Percentiles rank a stretch among this genome's conserved stretches.
phyloP scores from a whole-genome alignment of 2,113 vertebrate genomes.

The Myiozetetes cayanensis region DNA sequence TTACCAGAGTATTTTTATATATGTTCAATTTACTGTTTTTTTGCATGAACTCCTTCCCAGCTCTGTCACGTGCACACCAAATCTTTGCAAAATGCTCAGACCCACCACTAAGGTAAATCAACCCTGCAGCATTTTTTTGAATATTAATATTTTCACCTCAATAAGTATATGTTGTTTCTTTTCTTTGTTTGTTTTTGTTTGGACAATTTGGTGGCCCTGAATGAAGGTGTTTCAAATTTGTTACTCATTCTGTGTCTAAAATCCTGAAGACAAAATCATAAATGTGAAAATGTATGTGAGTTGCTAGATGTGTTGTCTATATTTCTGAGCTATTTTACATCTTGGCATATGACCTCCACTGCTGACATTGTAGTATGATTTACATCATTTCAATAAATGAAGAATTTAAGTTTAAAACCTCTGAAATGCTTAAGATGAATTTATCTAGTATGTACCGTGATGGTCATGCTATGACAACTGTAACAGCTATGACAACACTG shows the following conservation, averaged over 20 bases:
- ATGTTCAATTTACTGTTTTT: not conserved
- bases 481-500: too few species aligned
- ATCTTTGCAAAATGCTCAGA: not conserved
- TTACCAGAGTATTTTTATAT: not conserved
- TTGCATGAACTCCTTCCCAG: not conserved
- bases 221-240: not conserved
- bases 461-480: not conserved
- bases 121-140: not conserved
- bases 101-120: not conserved
- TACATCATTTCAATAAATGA: not conserved
- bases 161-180: rapidly evolving
- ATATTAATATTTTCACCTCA: not conserved
- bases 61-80: not conserved
- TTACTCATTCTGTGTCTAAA: not conserved
- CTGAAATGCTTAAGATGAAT: not conserved
- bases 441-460: not conserved
- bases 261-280: not conserved
- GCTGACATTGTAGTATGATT: not conserved
- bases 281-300: not conserved
- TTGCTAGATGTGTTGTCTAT: not conserved
- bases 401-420: not conserved
- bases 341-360: not conserved
- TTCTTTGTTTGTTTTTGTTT: not conserved
- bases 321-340: not conserved
- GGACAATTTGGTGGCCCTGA: not conserved